phyloP scores from a whole-genome alignment of 2,113 vertebrate species.

The Oncorhynchus gorbuscha region DNA sequence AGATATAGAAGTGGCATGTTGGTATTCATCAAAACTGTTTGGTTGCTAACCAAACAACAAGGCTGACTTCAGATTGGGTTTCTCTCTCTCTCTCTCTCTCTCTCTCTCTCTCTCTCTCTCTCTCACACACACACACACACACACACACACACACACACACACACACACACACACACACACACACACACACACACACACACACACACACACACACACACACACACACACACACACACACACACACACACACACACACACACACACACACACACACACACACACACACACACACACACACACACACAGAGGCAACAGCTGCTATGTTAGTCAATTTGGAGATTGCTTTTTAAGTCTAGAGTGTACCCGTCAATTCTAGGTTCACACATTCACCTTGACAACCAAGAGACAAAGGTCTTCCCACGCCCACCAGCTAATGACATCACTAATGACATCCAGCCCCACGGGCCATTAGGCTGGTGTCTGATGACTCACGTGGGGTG shows the following conservation, averaged over 20 bases:
- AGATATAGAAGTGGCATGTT: too few relatives aligned
- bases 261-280: too few relatives aligned
- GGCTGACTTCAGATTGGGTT: neutral
- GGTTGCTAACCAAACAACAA: constrained; percentile 2
- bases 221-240: too few relatives aligned
- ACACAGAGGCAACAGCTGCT: neutral
- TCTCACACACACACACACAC: too few relatives aligned
- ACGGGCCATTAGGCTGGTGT: neutral
- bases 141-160: neutral
- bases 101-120: too few relatives aligned
- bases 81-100: too few relatives aligned
- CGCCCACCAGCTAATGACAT: too few relatives aligned
- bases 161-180: neutral
- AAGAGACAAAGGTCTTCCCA: neutral
- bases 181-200: neutral
- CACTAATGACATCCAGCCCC: neutral
- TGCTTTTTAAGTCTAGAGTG: neutral
- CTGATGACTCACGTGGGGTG: neutral
- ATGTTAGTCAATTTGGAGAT: neutral
- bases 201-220: neutral
- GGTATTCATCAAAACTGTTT: neutral
- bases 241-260: neutral
- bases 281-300: neutral
- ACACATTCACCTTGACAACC: neutral
- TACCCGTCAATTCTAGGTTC: neutral